Base-by-base conservation (phyloP, 2,888 invertebrate species). In the Boloria euphrosyne region DNA sequence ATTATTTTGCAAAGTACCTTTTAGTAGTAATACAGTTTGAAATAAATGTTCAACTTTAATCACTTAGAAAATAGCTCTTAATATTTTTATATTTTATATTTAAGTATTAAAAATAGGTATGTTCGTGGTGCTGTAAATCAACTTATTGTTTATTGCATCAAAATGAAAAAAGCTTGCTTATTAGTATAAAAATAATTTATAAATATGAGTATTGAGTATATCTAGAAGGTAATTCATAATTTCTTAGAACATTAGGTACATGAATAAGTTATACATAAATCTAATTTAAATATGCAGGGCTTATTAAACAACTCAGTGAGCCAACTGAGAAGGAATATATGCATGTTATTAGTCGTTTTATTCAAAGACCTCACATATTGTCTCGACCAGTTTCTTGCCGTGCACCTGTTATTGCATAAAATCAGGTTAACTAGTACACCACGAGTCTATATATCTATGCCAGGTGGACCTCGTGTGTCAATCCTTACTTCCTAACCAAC, bases 391-490 rank as follows among this genome's bases (percentile, higher is more conserved):
- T 65, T 65, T 59, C 64, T 59, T 59, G 38, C 59, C 46, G 46
- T 52, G 31, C 64, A 65, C 64, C 58, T 65, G 64, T 27, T 59
- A 47, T 65, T 65, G 58, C 58, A 65, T 65, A 65, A 65, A 65
- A 65, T 65, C 52, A 59, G 52, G 58, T 65, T 46, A 65, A 52
- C 58, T 65, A 53, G 64, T 49, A 43, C 63, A 63, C 50, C 57
- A n/a, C 44, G 46, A 65, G 58, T 65, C 58, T 58, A 58, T 31
- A 46, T 46, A 63, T 52, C 57, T 52, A 46, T 38, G 47, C 49
- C 55, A 67, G 69, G 67, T 72, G 65, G 69, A 69, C 66, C 71
- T 73, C 68, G 13, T 27, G 22, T 22, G 46, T 57, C 27, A 53
- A 53, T 3, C 52, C 3, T 38, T 1, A 38, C 31, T 38, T 38